A percentile compares a stretch with the other conserved stretches of the same genome.
These are phyloP conservation scores for Anthopleura sola DNA, from an alignment of 64 coral and sea anemone species.

Conservation along the genomic window DNA sequence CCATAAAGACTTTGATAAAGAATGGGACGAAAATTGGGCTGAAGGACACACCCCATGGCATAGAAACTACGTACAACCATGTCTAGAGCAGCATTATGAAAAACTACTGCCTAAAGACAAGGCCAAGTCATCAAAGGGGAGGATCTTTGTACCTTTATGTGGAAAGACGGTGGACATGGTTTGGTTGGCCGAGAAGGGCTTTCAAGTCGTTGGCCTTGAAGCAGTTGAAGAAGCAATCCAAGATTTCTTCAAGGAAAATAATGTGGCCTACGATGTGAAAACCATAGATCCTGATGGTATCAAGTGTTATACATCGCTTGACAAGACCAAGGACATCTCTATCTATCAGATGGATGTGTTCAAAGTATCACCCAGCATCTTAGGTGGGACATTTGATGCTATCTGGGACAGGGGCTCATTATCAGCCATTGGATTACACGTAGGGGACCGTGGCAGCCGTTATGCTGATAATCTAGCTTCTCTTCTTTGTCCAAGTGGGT, in stretches of 20 bases:
- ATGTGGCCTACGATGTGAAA: conserved; percentile 9
- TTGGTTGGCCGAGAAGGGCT: conserved; percentile 55
- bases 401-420: conserved; percentile 56
- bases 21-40: background rate
- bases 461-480: conserved; percentile 43
- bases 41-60: conserved; percentile 25
- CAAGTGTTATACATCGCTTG: conserved; percentile 13
- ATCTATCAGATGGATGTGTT: conserved; percentile 19
- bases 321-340: conserved; percentile 1
- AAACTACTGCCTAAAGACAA: conserved; percentile 15
- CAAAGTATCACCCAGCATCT: background rate
- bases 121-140: background rate
- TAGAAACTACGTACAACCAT: conserved; percentile 10
- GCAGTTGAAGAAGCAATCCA: conserved; percentile 5
- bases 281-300: background rate
- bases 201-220: conserved; percentile 40
- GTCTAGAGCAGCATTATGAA: conserved; percentile 27
- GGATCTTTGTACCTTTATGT: conserved; percentile 45
- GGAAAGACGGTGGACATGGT: conserved; percentile 52
- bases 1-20: background rate
- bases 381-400: conserved; percentile 36
- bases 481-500: conserved; percentile 20
- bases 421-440: conserved; percentile 21
- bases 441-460: conserved; percentile 16
- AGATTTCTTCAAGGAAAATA: conserved; percentile 43